Conservation (phyloP, 2,888 invertebrate genomes). For the Caenorhabditis wallacei region DNA sequence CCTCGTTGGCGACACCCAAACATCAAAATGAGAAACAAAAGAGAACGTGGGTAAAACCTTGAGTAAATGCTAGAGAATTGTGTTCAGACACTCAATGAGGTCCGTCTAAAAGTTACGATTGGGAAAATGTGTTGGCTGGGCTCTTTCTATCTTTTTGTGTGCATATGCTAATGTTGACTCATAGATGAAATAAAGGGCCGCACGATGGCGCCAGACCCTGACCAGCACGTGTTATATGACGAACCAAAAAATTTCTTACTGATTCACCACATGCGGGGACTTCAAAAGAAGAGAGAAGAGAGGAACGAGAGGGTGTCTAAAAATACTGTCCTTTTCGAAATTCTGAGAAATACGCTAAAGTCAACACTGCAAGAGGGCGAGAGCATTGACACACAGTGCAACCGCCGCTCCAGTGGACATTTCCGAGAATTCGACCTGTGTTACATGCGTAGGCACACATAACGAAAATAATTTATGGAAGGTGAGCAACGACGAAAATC, state of each 20-base stretch:
- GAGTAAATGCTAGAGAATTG: background rate
- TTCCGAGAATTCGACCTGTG: conserved; percentile 41
- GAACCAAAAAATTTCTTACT: conserved; percentile 26
- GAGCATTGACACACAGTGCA: conserved; percentile 52
- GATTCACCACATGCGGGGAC: conserved; percentile 16
- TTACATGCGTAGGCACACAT: conserved; percentile 44
- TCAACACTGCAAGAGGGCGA: conserved; percentile 44
- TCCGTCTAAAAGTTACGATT: conserved; percentile 23
- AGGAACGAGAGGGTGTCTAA: conserved; percentile 25
- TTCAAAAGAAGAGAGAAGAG: background rate
- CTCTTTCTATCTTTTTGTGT: conserved; percentile 28
- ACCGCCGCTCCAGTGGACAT: conserved; percentile 35
- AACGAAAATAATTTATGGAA: conserved; percentile 3
- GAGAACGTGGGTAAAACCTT: background rate
- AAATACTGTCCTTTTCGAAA: conserved; percentile 44
- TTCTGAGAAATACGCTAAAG: conserved; percentile 62
- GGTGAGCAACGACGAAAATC: background rate
- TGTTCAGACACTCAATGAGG: background rate
- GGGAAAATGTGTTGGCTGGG: conserved; percentile 14
- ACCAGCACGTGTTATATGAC: conserved; percentile 41
- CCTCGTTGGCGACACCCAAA: background rate
- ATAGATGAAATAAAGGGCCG: conserved; percentile 20
- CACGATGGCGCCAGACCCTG: conserved; percentile 27
- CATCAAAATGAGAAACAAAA: background rate
- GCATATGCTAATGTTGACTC: conserved; percentile 52